Percentiles rank a stretch among this genome's conserved stretches.
Evolutionary conservation across 2,888 invertebrate genomes (phyloP).

Genomic region (Hecatera dysodea): DNA sequence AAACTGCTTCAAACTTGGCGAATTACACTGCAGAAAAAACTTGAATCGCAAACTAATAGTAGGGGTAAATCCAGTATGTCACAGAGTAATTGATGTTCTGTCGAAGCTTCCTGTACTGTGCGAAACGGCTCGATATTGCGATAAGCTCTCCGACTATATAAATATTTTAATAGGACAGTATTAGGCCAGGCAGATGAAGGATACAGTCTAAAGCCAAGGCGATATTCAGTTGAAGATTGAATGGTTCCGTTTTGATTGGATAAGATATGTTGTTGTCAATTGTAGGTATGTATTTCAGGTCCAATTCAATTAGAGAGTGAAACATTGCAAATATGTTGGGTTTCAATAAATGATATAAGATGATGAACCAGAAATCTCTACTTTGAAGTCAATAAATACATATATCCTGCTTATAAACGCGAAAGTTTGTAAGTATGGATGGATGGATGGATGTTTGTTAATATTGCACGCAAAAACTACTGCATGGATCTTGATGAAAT

Average conservation of each 20-base stretch:
- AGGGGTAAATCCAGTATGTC: conserved; percentile 64
- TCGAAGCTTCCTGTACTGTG: conserved; percentile 54
- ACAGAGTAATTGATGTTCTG: conserved; percentile 74
- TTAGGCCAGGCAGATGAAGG: background rate
- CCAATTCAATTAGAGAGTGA: background rate
- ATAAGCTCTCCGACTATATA: conserved; percentile 51
- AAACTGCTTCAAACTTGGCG: background rate
- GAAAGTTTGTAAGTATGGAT: too few species aligned
- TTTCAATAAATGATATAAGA: background rate
- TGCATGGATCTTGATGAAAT: too few species aligned
- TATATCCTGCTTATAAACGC: too few species aligned
- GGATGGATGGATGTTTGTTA: too few species aligned
- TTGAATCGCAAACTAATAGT: conserved; percentile 31
- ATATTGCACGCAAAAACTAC: too few species aligned
- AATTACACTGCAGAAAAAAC: too few species aligned
- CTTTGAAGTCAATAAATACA: too few species aligned
- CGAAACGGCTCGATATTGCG: conserved; percentile 45
- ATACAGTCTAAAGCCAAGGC: background rate
- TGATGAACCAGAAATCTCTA: too few species aligned
- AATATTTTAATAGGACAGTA: conserved; percentile 48
- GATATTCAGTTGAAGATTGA: background rate
- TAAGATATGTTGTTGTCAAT: too few species aligned
- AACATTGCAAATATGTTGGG: background rate
- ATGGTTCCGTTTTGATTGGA: background rate
- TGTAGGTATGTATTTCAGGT: background rate